Percentiles rank a stretch among this genome's conserved stretches.
phyloP scores from a whole-genome alignment of 2,888 invertebrate species.

The Volucella inanis region DNA sequence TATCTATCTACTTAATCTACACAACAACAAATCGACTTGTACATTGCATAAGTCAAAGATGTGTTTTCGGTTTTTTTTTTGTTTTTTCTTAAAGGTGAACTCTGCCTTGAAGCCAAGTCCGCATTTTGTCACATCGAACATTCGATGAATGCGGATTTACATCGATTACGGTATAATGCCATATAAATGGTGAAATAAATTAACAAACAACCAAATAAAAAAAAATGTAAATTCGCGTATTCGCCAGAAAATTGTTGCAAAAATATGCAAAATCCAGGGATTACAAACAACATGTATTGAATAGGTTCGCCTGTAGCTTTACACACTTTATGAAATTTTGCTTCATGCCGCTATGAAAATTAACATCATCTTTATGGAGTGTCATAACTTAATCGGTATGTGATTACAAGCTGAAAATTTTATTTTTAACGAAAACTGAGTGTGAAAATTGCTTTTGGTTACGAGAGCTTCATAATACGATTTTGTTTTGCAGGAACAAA shows the following conservation, averaged over 20 bases:
- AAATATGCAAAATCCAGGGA: not conserved
- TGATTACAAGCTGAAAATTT: too few relatives aligned
- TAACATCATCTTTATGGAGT: too few relatives aligned
- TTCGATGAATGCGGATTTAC: slow-evolving; percentile 28
- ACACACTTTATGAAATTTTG: too few relatives aligned
- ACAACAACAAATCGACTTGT: not conserved
- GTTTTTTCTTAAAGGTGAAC: not conserved
- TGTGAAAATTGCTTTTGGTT: too few relatives aligned
- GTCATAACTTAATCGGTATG: too few relatives aligned
- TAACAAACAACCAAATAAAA: too few relatives aligned
- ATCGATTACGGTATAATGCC: slow-evolving; percentile 30
- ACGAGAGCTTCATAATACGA: too few relatives aligned
- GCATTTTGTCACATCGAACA: slow-evolving; percentile 30
- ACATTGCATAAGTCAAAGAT: not conserved
- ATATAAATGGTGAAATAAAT: slow-evolving; percentile 19
- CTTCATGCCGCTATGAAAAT: too few relatives aligned
- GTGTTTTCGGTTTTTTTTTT: too few relatives aligned
- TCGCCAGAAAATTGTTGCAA: slow-evolving; percentile 4
- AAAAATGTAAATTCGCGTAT: not conserved
- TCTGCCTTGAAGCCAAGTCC: not conserved
- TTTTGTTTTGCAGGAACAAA: too few relatives aligned
- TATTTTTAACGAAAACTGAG: too few relatives aligned
- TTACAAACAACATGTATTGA: not conserved
- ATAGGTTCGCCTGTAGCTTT: too few relatives aligned
- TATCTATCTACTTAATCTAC: not conserved